Base-by-base conservation (phyloP, 2,888 invertebrate genomes). In the Chrysomela aeneicollis region DNA sequence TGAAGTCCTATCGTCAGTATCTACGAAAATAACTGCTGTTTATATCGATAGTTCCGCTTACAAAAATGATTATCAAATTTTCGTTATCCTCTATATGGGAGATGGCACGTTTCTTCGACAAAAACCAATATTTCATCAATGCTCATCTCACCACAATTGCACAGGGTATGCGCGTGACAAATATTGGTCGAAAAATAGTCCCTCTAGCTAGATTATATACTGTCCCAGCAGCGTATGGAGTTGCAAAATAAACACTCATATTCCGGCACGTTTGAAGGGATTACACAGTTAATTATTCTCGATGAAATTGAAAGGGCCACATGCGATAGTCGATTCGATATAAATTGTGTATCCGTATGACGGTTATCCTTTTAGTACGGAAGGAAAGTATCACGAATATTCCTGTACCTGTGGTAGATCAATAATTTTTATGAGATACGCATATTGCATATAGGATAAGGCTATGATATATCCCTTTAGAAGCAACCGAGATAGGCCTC, bases 251-350 rank as follows among this genome's bases (percentile, higher is more conserved):
- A 75, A 76, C 74, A 75, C 68, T 71, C 70, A 76, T 75, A 74
- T 74, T 72, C 69, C 57, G 60, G 73, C 67, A 67, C 69, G 69
- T 68, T 71, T 73, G 69, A 71, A 67, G 71, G 74, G 75, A 76
- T 76, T 76, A 74, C 68, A 67, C 70, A 76, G 76, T 75, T 76
- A 75, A 76, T 76, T 75, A 75, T 74, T 71, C 71, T 69, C 68
- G 70, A 54, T 54, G 57, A 67, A 70, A 71, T 71, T 70, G 71
- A 71, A 71, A 71, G 68, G 68, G 70, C 66, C 63, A 50, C 57
- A 42, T 42, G 2, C 53, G 47, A 32, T 50, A 57, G 46, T 57
- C 47, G 46, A 57, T 57, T 57, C 26, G 17, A 26, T 46, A 22
- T 26, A 17, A 52, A 26, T 57, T 63, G 53, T 26, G 26, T 22